Conservation (phyloP, 30 jellyfish, hydroid and myxozoan genomes). For the Chironex yamaguchii region DNA sequence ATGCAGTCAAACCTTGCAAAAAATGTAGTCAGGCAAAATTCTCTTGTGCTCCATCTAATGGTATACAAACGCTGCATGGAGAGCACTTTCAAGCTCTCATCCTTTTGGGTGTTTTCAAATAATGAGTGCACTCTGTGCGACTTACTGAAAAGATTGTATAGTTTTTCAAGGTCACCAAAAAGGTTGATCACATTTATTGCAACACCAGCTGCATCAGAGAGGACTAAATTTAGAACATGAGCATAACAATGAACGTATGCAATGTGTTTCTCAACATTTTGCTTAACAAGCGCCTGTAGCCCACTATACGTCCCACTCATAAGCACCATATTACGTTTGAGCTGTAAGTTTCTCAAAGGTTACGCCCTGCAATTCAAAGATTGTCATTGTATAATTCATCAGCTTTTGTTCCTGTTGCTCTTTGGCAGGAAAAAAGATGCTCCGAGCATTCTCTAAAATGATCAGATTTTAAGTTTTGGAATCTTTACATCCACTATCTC, state of each 20-base stretch:
- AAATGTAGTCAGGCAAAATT: slow-evolving; percentile 31
- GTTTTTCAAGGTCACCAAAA: slow-evolving; percentile 17
- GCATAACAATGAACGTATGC: slow-evolving; percentile 61
- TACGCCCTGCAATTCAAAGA: slow-evolving; percentile 51
- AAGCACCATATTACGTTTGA: slow-evolving; percentile 62
- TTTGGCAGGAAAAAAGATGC: slow-evolving; percentile 47
- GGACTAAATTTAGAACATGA: slow-evolving; percentile 57
- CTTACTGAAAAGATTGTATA: slow-evolving; percentile 23
- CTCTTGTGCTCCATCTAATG: slow-evolving; percentile 57
- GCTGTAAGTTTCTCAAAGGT: slow-evolving; percentile 61
- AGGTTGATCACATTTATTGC: slow-evolving; percentile 60
- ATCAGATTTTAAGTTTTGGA: too few relatives aligned
- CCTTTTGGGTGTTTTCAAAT: slow-evolving; percentile 39
- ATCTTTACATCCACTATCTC: too few relatives aligned
- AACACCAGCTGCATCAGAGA: slow-evolving; percentile 61
- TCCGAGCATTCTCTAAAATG: slow-evolving; percentile 53
- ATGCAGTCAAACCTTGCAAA: slow-evolving; percentile 32
- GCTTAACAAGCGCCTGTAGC: slow-evolving; percentile 54
- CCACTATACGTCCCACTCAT: slow-evolving; percentile 62
- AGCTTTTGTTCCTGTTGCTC: slow-evolving; percentile 65
- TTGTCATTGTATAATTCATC: slow-evolving; percentile 35
- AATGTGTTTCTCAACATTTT: slow-evolving; percentile 40
- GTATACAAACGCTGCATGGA: slow-evolving; percentile 44
- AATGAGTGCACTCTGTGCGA: slow-evolving; percentile 55
- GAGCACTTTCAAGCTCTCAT: slow-evolving; percentile 44